Conservation (phyloP, 1,140 invertebrate species). For the Achatina immaculata region DNA sequence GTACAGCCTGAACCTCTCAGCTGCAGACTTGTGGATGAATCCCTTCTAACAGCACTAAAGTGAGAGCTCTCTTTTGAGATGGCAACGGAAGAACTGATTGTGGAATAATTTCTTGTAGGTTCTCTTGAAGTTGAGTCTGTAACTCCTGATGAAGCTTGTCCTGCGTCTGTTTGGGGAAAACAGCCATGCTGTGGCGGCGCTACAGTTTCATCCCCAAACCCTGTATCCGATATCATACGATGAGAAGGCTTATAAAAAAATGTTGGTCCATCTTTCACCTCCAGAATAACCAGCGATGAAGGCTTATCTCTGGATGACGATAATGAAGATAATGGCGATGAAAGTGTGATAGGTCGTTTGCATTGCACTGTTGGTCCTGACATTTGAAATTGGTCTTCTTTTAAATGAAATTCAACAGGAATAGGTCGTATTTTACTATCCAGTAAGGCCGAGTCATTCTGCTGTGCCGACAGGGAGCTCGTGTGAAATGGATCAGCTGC, state of each 20-base stretch:
- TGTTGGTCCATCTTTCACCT: slow-evolving; percentile 28
- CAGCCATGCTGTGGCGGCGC: background rate
- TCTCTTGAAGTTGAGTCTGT: background rate
- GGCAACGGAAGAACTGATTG: background rate
- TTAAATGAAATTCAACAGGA: slow-evolving; percentile 5
- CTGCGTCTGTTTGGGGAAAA: background rate
- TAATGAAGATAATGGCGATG: background rate
- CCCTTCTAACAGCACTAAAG: background rate
- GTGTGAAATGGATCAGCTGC: too few relatives aligned
- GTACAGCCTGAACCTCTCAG: background rate
- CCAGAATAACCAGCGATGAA: slow-evolving; percentile 10
- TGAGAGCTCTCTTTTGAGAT: background rate
- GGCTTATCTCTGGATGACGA: slow-evolving; percentile 8
- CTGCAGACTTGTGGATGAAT: background rate
- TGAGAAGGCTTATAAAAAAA: slow-evolving; percentile 23
- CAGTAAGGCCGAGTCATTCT: background rate
- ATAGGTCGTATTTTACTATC: background rate
- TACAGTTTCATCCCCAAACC: background rate
- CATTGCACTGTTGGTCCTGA: background rate
- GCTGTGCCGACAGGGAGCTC: too few relatives aligned
- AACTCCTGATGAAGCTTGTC: background rate
- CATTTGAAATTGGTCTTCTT: background rate
- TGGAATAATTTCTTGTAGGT: background rate
- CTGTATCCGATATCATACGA: slow-evolving; percentile 13
- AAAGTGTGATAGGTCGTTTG: slow-evolving; percentile 10